phyloP scores from a whole-genome alignment of 2,113 vertebrate species.

The Tichodroma muraria region DNA sequence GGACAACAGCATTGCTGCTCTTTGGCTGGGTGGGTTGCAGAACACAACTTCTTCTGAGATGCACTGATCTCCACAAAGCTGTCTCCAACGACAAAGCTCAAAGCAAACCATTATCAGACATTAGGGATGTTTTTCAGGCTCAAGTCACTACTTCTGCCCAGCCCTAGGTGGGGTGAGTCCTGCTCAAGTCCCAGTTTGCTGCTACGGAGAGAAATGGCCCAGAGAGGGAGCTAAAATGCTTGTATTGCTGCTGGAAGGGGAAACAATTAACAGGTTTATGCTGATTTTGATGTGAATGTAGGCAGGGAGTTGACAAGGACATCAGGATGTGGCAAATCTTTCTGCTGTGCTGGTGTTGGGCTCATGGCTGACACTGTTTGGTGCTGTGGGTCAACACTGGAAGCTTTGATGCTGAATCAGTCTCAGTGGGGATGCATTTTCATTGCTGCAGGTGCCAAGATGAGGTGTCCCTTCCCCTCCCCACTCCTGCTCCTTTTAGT shows the following conservation, averaged over 20 bases:
- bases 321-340: not conserved
- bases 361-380: not conserved
- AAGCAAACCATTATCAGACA: not conserved
- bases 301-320: not conserved
- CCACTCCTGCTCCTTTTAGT: not conserved
- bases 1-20: not conserved
- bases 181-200: not conserved
- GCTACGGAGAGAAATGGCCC: not conserved
- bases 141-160: not conserved
- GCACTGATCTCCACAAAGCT: not conserved
- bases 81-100: not conserved
- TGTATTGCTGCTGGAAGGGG: not conserved
- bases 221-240: not conserved
- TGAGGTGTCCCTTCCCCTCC: not conserved
- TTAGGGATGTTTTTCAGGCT: not conserved
- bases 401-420: not conserved
- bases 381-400: not conserved
- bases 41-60: not conserved
- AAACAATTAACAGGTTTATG: not conserved
- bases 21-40: not conserved
- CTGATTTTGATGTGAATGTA: not conserved
- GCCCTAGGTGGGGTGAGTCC: not conserved
- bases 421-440: not conserved
- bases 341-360: not conserved
- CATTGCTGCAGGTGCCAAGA: not conserved